Conservation (phyloP, 2,888 invertebrate genomes). For the Koerneria pararmatus region DNA sequence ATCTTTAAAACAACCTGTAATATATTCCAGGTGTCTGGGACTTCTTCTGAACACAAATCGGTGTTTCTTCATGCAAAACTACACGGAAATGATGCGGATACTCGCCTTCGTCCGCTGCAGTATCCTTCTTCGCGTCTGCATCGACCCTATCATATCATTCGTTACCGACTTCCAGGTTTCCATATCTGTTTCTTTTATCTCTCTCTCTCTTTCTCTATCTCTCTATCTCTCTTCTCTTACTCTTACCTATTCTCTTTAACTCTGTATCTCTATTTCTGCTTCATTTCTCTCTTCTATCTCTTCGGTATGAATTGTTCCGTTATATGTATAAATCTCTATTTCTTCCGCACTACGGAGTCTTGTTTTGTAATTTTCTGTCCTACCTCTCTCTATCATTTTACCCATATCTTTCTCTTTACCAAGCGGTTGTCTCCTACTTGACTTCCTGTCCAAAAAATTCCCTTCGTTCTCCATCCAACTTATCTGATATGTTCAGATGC, state of each 20-base stretch:
- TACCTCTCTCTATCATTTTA: not conserved
- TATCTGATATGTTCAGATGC: constrained; percentile 24
- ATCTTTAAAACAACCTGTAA: not conserved
- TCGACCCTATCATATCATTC: constrained; percentile 52
- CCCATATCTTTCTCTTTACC: not conserved
- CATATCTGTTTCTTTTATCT: not conserved
- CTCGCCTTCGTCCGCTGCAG: constrained; percentile 36
- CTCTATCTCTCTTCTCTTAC: too few relatives aligned
- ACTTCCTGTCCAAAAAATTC: not conserved
- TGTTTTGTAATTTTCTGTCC: not conserved
- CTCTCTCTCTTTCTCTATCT: not conserved
- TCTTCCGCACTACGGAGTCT: not conserved
- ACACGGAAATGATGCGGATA: constrained; percentile 37
- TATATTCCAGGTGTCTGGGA: constrained; percentile 41
- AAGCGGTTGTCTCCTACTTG: not conserved
- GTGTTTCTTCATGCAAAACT: constrained; percentile 48
- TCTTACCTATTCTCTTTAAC: too few relatives aligned
- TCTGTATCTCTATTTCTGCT: too few relatives aligned
- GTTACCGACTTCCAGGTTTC: constrained; percentile 52
- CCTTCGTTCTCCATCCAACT: not conserved
- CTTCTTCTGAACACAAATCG: constrained; percentile 36
- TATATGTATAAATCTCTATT: too few relatives aligned
- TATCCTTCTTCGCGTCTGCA: constrained; percentile 43
- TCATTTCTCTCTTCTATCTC: too few relatives aligned
- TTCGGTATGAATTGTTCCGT: too few relatives aligned